Evolutionary conservation across 2,888 invertebrate genomes (phyloP).

Genomic region (Marasmarcha lunaedactyla): DNA sequence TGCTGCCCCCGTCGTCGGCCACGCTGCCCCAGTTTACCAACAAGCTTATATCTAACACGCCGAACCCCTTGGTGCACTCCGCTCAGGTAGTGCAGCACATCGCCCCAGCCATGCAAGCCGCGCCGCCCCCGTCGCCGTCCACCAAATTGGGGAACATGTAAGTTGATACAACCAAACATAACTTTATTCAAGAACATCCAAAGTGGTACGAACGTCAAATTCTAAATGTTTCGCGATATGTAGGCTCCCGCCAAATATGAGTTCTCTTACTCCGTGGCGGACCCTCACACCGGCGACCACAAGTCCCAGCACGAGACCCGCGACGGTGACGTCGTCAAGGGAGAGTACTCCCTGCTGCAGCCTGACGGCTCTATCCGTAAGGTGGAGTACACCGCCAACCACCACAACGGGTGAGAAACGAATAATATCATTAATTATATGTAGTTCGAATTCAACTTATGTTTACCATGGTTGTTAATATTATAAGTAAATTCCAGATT

Average conservation of each 20-base stretch:
- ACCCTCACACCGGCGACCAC: constrained; percentile 72
- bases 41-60: too few species aligned
- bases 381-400: constrained; percentile 70
- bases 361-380: constrained; percentile 71
- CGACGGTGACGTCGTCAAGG: constrained; percentile 70
- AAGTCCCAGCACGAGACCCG: constrained; percentile 68
- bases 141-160: constrained; percentile 28
- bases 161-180: constrained; percentile 20
- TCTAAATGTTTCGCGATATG: constrained; percentile 3
- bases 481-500: constrained; percentile 29
- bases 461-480: too few species aligned
- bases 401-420: constrained; percentile 61
- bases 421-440: too few species aligned
- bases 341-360: constrained; percentile 68
- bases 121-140: constrained; percentile 26
- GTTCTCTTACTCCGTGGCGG: constrained; percentile 71
- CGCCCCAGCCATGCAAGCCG: constrained; percentile 23
- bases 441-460: too few species aligned
- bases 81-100: constrained; percentile 24
- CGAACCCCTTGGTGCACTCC: not conserved
- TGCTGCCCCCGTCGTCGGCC: constrained; percentile 19
- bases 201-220: not conserved
- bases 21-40: constrained; percentile 8
- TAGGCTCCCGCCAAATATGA: constrained; percentile 64
- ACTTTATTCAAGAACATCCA: not conserved